Evolutionary conservation across 2,113 vertebrate genomes (phyloP).

Genomic region (Coracopsis vasa): DNA sequence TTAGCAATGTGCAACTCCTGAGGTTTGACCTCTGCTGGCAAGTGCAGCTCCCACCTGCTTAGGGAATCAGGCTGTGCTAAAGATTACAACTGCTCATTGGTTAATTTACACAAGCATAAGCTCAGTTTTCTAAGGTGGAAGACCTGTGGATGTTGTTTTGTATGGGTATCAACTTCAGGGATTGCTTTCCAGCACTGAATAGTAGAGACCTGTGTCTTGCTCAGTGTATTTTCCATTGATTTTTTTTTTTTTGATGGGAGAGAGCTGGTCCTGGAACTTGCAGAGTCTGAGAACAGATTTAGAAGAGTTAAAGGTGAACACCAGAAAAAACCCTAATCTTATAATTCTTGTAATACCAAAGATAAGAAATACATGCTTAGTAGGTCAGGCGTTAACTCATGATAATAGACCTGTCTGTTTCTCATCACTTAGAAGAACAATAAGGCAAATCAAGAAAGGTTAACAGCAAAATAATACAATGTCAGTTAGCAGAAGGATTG

Average conservation of each 20-base stretch:
- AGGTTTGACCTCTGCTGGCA: neutral
- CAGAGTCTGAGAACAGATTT: neutral
- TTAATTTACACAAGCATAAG: neutral
- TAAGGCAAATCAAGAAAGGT: neutral
- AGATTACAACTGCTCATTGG: neutral
- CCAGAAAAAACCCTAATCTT: neutral
- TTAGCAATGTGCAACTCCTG: fast-evolving
- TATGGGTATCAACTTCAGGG: neutral
- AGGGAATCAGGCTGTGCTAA: neutral
- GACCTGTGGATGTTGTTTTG: neutral
- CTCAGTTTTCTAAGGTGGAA: neutral
- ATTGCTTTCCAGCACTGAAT: neutral
- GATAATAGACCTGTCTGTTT: neutral
- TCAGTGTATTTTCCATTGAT: neutral
- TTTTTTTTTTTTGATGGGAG: neutral
- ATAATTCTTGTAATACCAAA: neutral
- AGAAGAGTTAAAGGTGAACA: neutral
- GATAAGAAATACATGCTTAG: neutral
- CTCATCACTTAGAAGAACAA: neutral
- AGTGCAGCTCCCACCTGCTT: neutral
- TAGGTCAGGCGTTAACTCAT: neutral
- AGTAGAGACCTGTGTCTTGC: neutral
- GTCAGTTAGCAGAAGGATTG: neutral
- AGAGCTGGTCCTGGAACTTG: neutral
- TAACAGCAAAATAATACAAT: neutral